These are phyloP conservation scores for Leptodactylus fallax DNA, from an alignment of 2,797 vertebrate species.

Conservation along the genomic window DNA sequence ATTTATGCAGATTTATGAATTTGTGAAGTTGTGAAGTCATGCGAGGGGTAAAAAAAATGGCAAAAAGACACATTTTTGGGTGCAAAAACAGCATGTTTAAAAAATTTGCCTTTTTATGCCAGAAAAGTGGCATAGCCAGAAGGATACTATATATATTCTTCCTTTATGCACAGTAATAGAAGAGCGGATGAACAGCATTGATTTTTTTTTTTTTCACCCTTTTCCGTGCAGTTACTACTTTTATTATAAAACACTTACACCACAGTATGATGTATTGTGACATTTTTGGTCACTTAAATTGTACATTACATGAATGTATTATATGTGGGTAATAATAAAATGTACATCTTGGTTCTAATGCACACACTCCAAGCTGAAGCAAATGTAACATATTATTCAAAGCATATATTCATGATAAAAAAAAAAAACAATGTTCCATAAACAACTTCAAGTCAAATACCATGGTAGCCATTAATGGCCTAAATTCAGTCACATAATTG, in stretches of 20 bases:
- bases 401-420: conserved; percentile 1
- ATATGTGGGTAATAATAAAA: too few relatives aligned
- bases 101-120: too few relatives aligned
- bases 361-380: background rate
- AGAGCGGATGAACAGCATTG: too few relatives aligned
- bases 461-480: background rate
- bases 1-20: too few relatives aligned
- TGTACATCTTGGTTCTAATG: background rate
- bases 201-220: too few relatives aligned
- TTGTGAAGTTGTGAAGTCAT: too few relatives aligned
- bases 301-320: background rate
- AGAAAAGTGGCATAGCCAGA: too few relatives aligned
- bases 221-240: background rate
- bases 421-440: background rate
- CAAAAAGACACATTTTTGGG: too few relatives aligned
- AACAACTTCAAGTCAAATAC: conserved; percentile 14
- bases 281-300: background rate
- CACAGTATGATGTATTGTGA: background rate
- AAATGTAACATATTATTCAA: background rate
- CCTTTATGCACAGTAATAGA: too few relatives aligned
- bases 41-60: too few relatives aligned
- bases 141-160: too few relatives aligned
- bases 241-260: background rate
- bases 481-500: conserved; percentile 18
- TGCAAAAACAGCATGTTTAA: too few relatives aligned